Conservation (phyloP, 2,888 invertebrate genomes). For the Operophtera brumata region DNA sequence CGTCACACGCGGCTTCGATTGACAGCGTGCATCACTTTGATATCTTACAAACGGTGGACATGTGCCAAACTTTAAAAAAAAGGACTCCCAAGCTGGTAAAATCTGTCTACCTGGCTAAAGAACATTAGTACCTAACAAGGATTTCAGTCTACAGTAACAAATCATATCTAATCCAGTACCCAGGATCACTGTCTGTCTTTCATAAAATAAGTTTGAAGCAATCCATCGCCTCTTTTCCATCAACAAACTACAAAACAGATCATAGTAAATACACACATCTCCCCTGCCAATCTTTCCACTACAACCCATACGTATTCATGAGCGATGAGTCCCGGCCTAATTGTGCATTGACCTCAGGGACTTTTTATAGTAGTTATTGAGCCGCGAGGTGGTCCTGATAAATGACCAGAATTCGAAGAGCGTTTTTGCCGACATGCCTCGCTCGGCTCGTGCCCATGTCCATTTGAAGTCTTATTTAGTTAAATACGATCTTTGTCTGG, state of each 20-base stretch:
- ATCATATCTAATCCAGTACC: no score
- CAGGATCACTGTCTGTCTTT: no score
- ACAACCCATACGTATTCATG: constrained; percentile 46
- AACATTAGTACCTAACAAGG: no score
- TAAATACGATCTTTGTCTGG: constrained; percentile 15
- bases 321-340: constrained; percentile 47
- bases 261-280: constrained; percentile 1
- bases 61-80: no score
- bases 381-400: constrained; percentile 50
- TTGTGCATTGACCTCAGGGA: constrained; percentile 59
- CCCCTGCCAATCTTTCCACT: constrained; percentile 48
- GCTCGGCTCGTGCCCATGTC: constrained; percentile 35
- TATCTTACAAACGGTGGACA: background rate
- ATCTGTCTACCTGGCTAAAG: no score
- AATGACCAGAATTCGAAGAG: constrained; percentile 47
- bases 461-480: constrained; percentile 37
- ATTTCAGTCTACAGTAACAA: no score
- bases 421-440: constrained; percentile 40
- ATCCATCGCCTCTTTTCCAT: background rate
- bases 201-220: no score
- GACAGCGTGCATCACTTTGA: constrained; percentile 1
- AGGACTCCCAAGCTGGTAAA: no score
- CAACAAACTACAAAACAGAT: background rate
- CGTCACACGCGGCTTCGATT: constrained; percentile 16
- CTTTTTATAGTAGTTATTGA: constrained; percentile 35